phyloP scores from a whole-genome alignment of 2,797 vertebrate species.

The Pogoniulus pusillus region DNA sequence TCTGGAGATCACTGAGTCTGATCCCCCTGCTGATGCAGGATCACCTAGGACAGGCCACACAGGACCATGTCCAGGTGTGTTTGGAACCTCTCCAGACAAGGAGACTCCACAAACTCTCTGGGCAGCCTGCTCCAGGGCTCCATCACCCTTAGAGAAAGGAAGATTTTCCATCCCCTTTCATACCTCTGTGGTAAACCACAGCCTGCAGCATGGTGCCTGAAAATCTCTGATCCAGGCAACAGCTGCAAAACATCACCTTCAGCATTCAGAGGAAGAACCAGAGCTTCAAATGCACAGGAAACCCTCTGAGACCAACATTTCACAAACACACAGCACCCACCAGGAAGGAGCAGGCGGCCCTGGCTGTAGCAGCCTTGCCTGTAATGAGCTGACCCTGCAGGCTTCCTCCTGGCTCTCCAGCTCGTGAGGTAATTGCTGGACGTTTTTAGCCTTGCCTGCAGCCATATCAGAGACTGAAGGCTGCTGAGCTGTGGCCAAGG shows the following conservation, averaged over 20 bases:
- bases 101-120: no score
- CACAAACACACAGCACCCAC: background rate
- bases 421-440: background rate
- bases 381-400: slow-evolving; percentile 2
- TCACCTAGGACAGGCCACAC: no score
- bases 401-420: background rate
- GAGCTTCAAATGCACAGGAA: background rate
- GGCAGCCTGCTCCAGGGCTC: no score
- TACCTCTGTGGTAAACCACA: background rate
- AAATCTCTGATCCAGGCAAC: background rate
- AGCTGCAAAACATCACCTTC: background rate
- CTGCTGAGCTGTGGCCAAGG: background rate
- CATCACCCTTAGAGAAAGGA: no score
- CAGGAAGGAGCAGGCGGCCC: background rate
- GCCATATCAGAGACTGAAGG: background rate
- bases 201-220: fast-evolving
- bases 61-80: no score
- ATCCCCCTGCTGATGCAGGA: no score
- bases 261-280: background rate
- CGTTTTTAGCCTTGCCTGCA: slow-evolving; percentile 56
- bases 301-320: background rate
- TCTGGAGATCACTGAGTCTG: no score
- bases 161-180: background rate
- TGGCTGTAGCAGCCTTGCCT: background rate
- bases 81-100: no score